Evolutionary conservation across 2,113 vertebrate species (phyloP).

Genomic region (Turnix velox): DNA sequence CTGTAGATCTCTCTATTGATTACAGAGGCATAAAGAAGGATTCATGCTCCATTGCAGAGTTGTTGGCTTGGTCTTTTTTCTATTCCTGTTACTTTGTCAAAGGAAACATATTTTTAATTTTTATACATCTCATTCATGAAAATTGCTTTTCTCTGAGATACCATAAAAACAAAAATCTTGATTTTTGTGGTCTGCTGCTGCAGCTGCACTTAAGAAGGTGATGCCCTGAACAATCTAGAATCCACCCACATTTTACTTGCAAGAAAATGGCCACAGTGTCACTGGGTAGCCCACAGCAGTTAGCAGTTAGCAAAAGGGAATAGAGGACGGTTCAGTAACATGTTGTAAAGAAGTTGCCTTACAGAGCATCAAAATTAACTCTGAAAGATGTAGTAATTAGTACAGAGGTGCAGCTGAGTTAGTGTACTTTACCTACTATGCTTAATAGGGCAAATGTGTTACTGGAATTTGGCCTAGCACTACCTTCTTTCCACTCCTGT

Average conservation of each 20-base stretch:
- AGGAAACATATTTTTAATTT: not conserved
- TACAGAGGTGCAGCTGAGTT: not conserved
- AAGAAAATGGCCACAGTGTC: not conserved
- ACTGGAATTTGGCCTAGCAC: not conserved
- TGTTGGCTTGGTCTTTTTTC: not conserved
- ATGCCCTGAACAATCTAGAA: not conserved
- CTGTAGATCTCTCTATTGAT: not conserved
- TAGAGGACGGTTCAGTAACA: not conserved
- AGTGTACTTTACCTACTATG: not conserved
- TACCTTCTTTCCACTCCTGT: fast-evolving
- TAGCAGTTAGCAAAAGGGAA: not conserved
- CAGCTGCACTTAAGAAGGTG: not conserved
- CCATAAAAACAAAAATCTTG: not conserved
- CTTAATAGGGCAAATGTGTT: not conserved
- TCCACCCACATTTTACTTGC: not conserved
- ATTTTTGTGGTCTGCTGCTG: not conserved
- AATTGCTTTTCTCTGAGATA: not conserved
- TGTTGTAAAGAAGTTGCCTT: fast-evolving
- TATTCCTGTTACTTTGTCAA: not conserved
- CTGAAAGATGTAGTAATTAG: not conserved
- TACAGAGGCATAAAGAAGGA: not conserved
- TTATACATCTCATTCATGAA: not conserved
- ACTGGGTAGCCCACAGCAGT: not conserved
- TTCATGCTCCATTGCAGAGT: not conserved
- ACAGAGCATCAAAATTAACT: not conserved